A percentile compares a stretch with the other conserved stretches of the same genome.
phyloP scores from a whole-genome alignment of 2,888 invertebrate genomes.

The Heliconius cydno region DNA sequence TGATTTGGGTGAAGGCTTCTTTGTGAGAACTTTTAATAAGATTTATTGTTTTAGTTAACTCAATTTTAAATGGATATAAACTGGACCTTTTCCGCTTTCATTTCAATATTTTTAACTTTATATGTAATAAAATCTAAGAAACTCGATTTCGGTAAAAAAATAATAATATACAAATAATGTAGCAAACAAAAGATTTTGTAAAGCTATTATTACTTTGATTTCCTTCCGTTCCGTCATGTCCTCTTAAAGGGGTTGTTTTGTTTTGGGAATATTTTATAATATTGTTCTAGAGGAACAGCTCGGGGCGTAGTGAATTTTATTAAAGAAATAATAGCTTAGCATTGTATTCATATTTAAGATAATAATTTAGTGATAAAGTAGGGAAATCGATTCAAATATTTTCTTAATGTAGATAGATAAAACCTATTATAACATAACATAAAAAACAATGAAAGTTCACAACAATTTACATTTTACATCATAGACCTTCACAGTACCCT shows the following conservation, averaged over 20 bases:
- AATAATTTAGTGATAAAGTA: not conserved
- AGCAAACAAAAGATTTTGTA: slow-evolving; percentile 8
- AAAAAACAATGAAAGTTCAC: not conserved
- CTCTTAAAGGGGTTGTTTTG: slow-evolving; percentile 6
- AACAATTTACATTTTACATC: not conserved
- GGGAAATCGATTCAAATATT: too few species aligned
- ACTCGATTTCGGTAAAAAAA: too few species aligned
- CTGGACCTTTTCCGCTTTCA: not conserved
- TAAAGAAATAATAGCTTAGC: not conserved
- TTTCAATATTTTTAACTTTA: not conserved
- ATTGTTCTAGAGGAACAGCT: not conserved
- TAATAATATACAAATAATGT: not conserved
- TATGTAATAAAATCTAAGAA: not conserved
- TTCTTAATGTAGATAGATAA: too few species aligned
- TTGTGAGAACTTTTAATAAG: slow-evolving; percentile 3
- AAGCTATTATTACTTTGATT: slow-evolving; percentile 1
- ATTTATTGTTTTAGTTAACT: slow-evolving; percentile 14
- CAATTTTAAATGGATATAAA: not conserved
- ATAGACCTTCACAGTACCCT: not conserved
- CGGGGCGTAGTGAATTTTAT: not conserved
- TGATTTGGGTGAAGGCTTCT: slow-evolving; percentile 10
- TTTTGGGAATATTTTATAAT: not conserved
- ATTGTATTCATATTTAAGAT: not conserved
- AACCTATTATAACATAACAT: not conserved
- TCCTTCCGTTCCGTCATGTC: not conserved